Percentiles rank a stretch among this genome's conserved stretches.
phyloP scores from a whole-genome alignment of 2,797 vertebrate species.

The Vultur gryphus region DNA sequence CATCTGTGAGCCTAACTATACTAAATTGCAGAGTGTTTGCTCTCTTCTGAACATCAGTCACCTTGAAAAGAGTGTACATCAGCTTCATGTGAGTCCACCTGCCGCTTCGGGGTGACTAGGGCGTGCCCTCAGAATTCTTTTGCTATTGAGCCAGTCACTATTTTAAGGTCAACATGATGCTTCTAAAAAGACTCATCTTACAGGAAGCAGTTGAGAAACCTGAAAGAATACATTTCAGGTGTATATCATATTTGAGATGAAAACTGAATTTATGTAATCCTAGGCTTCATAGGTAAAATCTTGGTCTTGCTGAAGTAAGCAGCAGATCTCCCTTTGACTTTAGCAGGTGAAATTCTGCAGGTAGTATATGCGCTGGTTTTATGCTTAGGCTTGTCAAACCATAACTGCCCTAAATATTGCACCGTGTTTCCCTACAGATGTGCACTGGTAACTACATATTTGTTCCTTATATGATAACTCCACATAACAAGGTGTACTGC shows the following conservation, averaged over 20 bases:
- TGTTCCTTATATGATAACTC: constrained; percentile 96
- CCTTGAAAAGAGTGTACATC: background rate
- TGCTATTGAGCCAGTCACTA: background rate
- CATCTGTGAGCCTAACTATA: background rate
- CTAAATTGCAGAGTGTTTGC: background rate
- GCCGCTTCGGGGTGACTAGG: background rate
- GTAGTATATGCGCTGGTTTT: background rate
- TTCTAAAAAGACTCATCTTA: background rate
- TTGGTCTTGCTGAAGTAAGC: background rate
- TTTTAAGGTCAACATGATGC: background rate
- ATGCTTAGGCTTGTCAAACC: background rate
- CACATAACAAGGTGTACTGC: constrained; percentile 96
- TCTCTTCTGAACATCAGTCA: background rate
- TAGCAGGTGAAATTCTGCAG: background rate
- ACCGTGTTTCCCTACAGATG: constrained; percentile 75
- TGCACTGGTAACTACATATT: constrained; percentile 95
- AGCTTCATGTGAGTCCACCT: background rate
- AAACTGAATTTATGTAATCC: background rate
- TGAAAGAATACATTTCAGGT: background rate
- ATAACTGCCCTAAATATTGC: background rate
- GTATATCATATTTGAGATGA: background rate
- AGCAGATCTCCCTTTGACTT: background rate
- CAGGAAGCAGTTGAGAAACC: background rate
- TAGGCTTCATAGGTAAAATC: background rate
- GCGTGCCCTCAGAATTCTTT: background rate